Conservation (phyloP, 2,797 vertebrate species). For the Pangasius larnaudii region DNA sequence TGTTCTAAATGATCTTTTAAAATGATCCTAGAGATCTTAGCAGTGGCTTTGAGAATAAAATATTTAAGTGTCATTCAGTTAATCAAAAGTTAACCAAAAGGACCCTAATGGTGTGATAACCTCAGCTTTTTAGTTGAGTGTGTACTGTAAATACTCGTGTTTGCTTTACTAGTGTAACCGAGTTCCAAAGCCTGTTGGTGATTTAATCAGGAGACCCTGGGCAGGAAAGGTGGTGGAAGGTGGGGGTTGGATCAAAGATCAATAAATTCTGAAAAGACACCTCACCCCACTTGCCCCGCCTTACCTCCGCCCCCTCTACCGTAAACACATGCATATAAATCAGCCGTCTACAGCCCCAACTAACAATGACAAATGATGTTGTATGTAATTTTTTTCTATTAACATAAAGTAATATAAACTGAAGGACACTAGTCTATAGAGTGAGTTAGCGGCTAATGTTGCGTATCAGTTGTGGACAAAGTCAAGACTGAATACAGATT, state of each 20-base stretch:
- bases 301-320: slow-evolving; percentile 77
- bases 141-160: neutral
- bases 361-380: slow-evolving; percentile 99
- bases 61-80: too few relatives aligned
- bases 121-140: neutral
- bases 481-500: slow-evolving; percentile 99
- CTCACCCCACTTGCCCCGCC: slow-evolving; percentile 50
- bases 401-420: slow-evolving; percentile 99
- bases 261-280: slow-evolving; percentile 74
- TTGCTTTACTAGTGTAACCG: neutral
- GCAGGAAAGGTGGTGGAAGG: slow-evolving; percentile 37
- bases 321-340: slow-evolving; percentile 99
- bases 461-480: slow-evolving; percentile 99
- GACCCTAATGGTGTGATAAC: neutral
- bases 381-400: slow-evolving; percentile 99
- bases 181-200: slow-evolving; percentile 31
- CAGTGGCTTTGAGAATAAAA: neutral
- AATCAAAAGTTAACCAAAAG: neutral
- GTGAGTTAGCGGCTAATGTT: slow-evolving; percentile 99
- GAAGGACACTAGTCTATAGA: slow-evolving; percentile 99
- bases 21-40: neutral
- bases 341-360: slow-evolving; percentile 85
- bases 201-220: slow-evolving; percentile 47
- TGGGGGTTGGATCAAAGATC: slow-evolving; percentile 68
- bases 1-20: neutral